Percentiles rank a stretch among this genome's conserved stretches.
Conservation (phyloP, 2,113 vertebrate genomes). For the Ramphastos sulfuratus region DNA sequence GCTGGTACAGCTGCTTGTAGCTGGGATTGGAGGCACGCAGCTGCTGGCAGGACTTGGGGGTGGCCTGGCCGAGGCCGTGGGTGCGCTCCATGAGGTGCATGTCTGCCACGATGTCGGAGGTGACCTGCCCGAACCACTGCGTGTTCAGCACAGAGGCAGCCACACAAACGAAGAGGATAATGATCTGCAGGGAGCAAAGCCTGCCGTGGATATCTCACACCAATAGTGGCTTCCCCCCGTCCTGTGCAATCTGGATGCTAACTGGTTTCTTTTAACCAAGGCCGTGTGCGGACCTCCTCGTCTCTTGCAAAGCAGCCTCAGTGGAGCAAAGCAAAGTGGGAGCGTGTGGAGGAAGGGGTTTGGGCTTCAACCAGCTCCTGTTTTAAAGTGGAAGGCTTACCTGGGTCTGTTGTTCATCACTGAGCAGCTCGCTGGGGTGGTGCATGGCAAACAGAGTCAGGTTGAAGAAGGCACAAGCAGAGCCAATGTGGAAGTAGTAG, state of each 20-base stretch:
- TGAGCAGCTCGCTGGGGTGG: conserved; percentile 77
- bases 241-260: background rate
- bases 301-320: accelerated
- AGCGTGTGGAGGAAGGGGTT: background rate
- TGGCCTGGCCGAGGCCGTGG: conserved; percentile 76
- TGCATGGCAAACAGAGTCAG: conserved; percentile 79
- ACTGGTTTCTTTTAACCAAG: background rate
- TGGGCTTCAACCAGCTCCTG: accelerated
- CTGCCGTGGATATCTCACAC: accelerated
- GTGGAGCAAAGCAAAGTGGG: background rate
- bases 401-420: conserved; percentile 76
- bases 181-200: background rate
- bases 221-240: accelerated
- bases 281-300: accelerated
- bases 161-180: conserved; percentile 81
- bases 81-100: conserved; percentile 79
- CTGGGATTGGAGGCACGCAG: conserved; percentile 66
- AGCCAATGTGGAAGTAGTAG: conserved; percentile 81
- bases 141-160: conserved; percentile 78
- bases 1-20: conserved; percentile 70
- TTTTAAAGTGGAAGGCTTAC: conserved; percentile 28
- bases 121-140: conserved; percentile 82
- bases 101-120: conserved; percentile 76
- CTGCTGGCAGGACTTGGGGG: conserved; percentile 74
- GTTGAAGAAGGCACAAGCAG: conserved; percentile 83